Evolutionary conservation across 2,113 vertebrate species (phyloP).

Genomic region (Aptenodytes patagonicus): DNA sequence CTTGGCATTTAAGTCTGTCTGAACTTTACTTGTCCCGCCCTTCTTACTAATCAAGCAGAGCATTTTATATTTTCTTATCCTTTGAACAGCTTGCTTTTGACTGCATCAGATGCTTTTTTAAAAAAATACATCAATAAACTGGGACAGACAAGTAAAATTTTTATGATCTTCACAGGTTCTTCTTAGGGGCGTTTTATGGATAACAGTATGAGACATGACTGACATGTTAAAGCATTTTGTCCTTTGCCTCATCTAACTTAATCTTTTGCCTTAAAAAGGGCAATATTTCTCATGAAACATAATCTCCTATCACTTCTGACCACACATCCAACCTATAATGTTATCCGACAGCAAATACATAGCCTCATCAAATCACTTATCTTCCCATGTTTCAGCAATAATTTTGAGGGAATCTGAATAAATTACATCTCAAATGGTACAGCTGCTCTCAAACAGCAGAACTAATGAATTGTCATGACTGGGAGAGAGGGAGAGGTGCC

Average conservation of each 20-base stretch:
- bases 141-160: neutral
- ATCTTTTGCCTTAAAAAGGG: conserved; percentile 46
- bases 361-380: conserved; percentile 74
- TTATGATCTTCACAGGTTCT: neutral
- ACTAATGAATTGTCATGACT: conserved; percentile 74
- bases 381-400: conserved; percentile 49
- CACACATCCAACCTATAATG: conserved; percentile 62
- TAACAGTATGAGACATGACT: neutral
- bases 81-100: neutral
- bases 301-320: conserved; percentile 58
- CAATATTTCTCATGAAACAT: conserved; percentile 35
- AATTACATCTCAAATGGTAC: conserved; percentile 71
- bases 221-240: conserved; percentile 23
- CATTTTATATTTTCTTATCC: neutral
- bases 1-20: neutral
- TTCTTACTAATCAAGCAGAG: neutral
- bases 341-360: conserved; percentile 71
- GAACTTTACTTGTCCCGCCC: neutral
- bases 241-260: conserved; percentile 43
- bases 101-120: neutral
- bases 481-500: conserved; percentile 46
- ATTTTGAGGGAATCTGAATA: conserved; percentile 70
- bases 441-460: conserved; percentile 74
- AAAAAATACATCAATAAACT: neutral
- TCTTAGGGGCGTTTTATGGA: neutral